Percentiles rank a stretch among this genome's conserved stretches.
phyloP scores from a whole-genome alignment of 2,797 vertebrate species.

The Neosalanx taihuensis region DNA sequence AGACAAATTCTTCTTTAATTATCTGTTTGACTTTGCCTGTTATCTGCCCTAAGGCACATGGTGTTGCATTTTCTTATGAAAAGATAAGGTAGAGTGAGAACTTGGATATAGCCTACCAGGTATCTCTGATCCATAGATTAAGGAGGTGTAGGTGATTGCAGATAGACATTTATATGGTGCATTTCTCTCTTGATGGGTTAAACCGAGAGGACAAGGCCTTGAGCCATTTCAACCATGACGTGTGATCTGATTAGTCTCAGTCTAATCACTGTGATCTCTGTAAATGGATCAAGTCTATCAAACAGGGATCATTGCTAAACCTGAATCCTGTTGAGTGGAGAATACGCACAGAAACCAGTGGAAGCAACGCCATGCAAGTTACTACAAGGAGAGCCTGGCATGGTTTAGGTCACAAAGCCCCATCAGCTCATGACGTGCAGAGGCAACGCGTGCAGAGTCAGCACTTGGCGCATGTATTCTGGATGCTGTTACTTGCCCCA shows the following conservation, averaged over 20 bases:
- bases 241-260: constrained; percentile 26
- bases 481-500: too few relatives aligned
- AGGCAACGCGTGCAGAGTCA: too few relatives aligned
- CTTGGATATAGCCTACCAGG: background rate
- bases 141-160: background rate
- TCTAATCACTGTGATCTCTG: constrained; percentile 17
- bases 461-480: too few relatives aligned
- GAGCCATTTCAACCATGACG: constrained; percentile 38
- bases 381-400: too few relatives aligned
- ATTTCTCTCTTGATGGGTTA: too few relatives aligned
- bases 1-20: background rate
- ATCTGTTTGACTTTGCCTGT: constrained; percentile 25
- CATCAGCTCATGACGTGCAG: too few relatives aligned
- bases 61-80: background rate
- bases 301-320: constrained; percentile 26
- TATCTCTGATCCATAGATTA: too few relatives aligned
- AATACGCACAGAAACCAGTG: background rate
- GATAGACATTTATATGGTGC: background rate
- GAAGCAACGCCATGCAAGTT: too few relatives aligned
- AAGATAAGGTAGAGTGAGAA: background rate
- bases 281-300: constrained; percentile 44
- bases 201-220: background rate
- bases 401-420: too few relatives aligned
- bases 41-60: background rate
- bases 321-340: background rate